phyloP scores from a whole-genome alignment of 1,140 invertebrate species.

The Myzus persicae region DNA sequence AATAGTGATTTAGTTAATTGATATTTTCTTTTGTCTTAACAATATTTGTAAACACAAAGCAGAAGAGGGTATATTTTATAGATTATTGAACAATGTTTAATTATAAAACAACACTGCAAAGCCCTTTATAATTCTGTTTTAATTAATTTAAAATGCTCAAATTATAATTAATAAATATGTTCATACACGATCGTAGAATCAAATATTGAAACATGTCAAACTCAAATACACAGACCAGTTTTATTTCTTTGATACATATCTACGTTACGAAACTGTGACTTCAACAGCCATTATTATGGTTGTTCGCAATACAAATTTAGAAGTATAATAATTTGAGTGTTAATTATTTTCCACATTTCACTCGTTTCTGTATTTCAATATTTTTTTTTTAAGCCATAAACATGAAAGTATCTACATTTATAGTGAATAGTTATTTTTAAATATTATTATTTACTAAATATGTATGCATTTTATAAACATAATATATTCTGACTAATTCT shows the following conservation, averaged over 20 bases:
- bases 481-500: no score
- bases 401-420: no score
- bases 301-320: not conserved
- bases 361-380: not conserved
- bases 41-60: not conserved
- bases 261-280: not conserved
- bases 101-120: not conserved
- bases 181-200: not conserved
- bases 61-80: not conserved
- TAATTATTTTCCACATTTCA: not conserved
- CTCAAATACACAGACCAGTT: not conserved
- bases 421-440: no score
- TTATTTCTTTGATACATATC: not conserved
- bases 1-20: not conserved
- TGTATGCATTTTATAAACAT: no score
- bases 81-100: not conserved
- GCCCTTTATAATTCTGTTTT: not conserved
- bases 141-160: not conserved
- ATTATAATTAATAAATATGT: not conserved
- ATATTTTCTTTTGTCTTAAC: not conserved
- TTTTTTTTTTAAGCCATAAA: no score
- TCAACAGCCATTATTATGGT: no score
- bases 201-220: not conserved
- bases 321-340: not conserved
- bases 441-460: no score